phyloP scores from a whole-genome alignment of 2,797 vertebrate genomes.

The Trematomus bernacchii region DNA sequence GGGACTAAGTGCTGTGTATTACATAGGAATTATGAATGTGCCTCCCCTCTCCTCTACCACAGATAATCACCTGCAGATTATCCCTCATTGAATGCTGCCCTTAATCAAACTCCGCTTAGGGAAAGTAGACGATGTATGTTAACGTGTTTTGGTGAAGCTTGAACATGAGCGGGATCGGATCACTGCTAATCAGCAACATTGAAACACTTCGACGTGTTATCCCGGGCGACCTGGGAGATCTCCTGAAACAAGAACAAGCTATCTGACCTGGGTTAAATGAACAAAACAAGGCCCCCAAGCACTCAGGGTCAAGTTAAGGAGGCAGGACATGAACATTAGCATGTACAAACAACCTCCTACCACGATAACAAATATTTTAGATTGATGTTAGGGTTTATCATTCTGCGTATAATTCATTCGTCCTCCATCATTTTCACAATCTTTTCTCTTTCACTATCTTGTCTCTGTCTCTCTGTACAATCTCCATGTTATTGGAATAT shows the following conservation, averaged over 20 bases:
- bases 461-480: neutral
- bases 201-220: slow-evolving; percentile 31
- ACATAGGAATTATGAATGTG: slow-evolving; percentile 78
- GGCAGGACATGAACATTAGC: slow-evolving; percentile 18
- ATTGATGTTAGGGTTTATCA: slow-evolving; percentile 14
- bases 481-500: neutral
- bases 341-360: slow-evolving; percentile 9
- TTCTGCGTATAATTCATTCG: neutral
- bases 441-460: slow-evolving; percentile 1
- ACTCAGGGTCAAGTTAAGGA: slow-evolving; percentile 41
- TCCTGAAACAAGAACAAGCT: slow-evolving; percentile 19
- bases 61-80: slow-evolving; percentile 79
- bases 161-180: slow-evolving; percentile 45
- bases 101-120: slow-evolving; percentile 72
- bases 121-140: slow-evolving; percentile 63
- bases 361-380: slow-evolving; percentile 15
- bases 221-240: slow-evolving; percentile 5
- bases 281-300: slow-evolving; percentile 22
- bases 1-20: slow-evolving; percentile 74
- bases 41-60: slow-evolving; percentile 34
- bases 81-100: slow-evolving; percentile 57
- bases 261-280: slow-evolving; percentile 38
- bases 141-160: slow-evolving; percentile 50
- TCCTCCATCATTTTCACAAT: neutral
- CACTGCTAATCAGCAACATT: slow-evolving; percentile 43